Evolutionary conservation across 2,888 invertebrate genomes (phyloP).

Genomic region (Notodonta dromedarius): DNA sequence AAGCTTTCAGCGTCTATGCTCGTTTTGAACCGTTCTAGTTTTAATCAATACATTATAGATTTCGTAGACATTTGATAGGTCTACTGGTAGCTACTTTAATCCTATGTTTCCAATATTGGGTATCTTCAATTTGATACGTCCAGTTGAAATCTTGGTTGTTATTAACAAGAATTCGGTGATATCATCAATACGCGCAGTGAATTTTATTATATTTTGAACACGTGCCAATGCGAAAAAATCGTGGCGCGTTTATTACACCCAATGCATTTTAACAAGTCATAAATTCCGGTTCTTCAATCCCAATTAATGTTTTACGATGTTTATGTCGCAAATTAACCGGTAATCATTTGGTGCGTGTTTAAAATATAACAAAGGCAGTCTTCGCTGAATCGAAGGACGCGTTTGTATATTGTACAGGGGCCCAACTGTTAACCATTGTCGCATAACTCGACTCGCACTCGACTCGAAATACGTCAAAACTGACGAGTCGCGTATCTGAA

Average conservation of each 20-base stretch:
- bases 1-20: too few species aligned
- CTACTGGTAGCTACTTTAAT: too few species aligned
- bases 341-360: constrained; percentile 1
- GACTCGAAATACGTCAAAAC: too few species aligned
- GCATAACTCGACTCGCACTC: too few species aligned
- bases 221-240: constrained; percentile 41
- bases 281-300: constrained; percentile 10
- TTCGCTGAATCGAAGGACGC: constrained; percentile 18
- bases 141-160: constrained; percentile 32
- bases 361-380: constrained; percentile 6
- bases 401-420: constrained; percentile 4
- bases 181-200: constrained; percentile 44
- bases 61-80: too few species aligned
- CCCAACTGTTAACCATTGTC: too few species aligned
- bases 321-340: constrained; percentile 9
- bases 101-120: too few species aligned
- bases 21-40: too few species aligned
- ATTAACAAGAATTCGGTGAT: constrained; percentile 46
- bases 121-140: not conserved
- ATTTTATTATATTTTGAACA: constrained; percentile 42
- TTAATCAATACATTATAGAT: too few species aligned
- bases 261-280: constrained; percentile 14
- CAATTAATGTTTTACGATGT: constrained; percentile 11
- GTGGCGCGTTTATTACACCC: constrained; percentile 25
- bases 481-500: too few species aligned